phyloP scores from a whole-genome alignment of 2,888 invertebrate genomes.

The Archips xylosteana region DNA sequence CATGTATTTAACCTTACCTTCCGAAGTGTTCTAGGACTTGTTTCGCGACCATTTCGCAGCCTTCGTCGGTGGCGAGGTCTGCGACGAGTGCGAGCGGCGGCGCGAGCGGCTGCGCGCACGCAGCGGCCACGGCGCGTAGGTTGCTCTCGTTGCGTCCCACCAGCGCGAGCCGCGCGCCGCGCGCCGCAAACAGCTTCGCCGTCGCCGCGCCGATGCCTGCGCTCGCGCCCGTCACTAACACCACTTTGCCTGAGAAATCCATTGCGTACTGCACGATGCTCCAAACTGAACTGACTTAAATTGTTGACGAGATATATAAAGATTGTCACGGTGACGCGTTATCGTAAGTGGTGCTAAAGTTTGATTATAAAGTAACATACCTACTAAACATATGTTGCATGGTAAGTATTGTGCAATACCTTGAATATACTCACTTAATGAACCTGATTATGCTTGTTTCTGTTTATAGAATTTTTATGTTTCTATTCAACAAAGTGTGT shows the following conservation, averaged over 20 bases:
- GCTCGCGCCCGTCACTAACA: conserved; percentile 44
- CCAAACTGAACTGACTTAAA: background rate
- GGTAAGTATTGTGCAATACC: no score
- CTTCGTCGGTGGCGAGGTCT: conserved; percentile 60
- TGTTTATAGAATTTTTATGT: no score
- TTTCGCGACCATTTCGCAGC: conserved; percentile 54
- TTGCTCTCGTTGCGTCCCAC: conserved; percentile 43
- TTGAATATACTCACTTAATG: no score
- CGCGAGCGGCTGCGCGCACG: conserved; percentile 34
- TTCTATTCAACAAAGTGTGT: no score
- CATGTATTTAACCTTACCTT: conserved; percentile 48
- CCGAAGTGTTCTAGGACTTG: conserved; percentile 55
- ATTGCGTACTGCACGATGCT: conserved; percentile 39
- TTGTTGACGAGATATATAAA: background rate
- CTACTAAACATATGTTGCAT: no score
- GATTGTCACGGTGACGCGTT: background rate
- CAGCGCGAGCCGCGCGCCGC: conserved; percentile 42
- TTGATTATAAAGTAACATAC: no score
- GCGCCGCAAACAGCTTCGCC: conserved; percentile 38
- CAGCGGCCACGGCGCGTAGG: conserved; percentile 31
- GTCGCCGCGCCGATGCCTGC: conserved; percentile 44
- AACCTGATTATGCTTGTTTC: no score
- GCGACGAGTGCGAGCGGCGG: conserved; percentile 56
- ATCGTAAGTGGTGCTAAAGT: no score
- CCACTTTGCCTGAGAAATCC: conserved; percentile 43